A percentile compares a stretch with the other conserved stretches of the same genome.
These are phyloP conservation scores for Molossus molossus DNA, from an alignment of 2,797 vertebrate species.

Conservation along the genomic window DNA sequence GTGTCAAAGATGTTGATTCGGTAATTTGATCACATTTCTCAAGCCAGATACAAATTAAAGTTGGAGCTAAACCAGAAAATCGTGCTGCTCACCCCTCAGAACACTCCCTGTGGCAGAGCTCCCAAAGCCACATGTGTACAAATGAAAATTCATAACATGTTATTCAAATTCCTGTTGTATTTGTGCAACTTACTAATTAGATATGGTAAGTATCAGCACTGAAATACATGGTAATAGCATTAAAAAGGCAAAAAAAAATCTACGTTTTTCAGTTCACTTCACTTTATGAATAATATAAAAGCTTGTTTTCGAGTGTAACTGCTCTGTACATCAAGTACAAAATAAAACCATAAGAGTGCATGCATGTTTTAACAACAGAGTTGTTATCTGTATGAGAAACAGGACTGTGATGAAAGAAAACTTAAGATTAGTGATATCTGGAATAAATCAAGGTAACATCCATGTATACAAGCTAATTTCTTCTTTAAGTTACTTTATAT, in stretches of 20 bases:
- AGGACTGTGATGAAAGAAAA: conserved; percentile 45
- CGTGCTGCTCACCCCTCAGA: conserved; percentile 67
- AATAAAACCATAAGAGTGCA: conserved; percentile 82
- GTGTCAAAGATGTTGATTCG: conserved; percentile 43
- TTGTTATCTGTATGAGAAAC: conserved; percentile 71
- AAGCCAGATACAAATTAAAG: conserved; percentile 61
- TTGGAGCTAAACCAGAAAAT: conserved; percentile 73
- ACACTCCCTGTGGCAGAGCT: conserved; percentile 49
- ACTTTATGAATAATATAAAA: conserved; percentile 77
- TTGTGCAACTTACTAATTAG: conserved; percentile 82
- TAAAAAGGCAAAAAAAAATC: conserved; percentile 25
- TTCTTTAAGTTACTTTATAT: conserved; percentile 60
- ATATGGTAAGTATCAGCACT: conserved; percentile 53
- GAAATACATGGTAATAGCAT: conserved; percentile 54
- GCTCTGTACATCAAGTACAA: conserved; percentile 80
- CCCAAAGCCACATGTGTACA: conserved; percentile 65
- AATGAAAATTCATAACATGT: conserved; percentile 75
- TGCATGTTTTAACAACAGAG: conserved; percentile 78
- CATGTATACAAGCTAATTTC: conserved; percentile 57
- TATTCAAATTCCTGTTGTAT: conserved; percentile 72
- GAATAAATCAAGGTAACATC: conserved; percentile 36
- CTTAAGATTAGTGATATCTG: conserved; percentile 59
- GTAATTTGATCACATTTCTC: conserved; percentile 71
- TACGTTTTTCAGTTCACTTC: conserved; percentile 69
- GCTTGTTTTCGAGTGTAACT: conserved; percentile 70